These are phyloP conservation scores for Corynorhinus townsendii DNA, from an alignment of 2,113 vertebrate species.

Conservation along the genomic window DNA sequence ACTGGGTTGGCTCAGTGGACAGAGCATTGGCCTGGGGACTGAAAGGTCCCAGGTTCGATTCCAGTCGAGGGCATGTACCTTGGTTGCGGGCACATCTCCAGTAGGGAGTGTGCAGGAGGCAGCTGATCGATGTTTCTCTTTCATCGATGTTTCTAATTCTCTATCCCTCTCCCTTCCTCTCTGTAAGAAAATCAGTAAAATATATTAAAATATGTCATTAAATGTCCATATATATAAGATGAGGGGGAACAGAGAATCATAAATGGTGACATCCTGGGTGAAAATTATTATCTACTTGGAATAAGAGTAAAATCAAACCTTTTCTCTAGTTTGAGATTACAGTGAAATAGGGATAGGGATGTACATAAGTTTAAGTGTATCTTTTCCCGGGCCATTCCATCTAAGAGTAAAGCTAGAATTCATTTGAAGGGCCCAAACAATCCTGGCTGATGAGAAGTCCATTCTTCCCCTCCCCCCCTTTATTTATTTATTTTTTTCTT, in stretches of 20 bases:
- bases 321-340: neutral
- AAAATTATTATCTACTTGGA: constrained; percentile 21
- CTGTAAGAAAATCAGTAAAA: too few relatives aligned
- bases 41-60: too few relatives aligned
- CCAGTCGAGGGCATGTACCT: too few relatives aligned
- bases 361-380: neutral
- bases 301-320: constrained; percentile 2
- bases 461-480: neutral
- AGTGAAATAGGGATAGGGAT: neutral
- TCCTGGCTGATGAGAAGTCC: neutral
- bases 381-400: neutral
- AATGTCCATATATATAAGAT: neutral
- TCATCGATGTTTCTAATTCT: too few relatives aligned
- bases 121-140: too few relatives aligned
- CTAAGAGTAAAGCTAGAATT: neutral
- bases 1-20: too few relatives aligned
- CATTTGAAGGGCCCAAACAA: neutral
- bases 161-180: too few relatives aligned
- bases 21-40: too few relatives aligned
- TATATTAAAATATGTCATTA: neutral
- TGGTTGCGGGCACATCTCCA: too few relatives aligned
- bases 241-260: neutral
- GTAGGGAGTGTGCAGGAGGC: too few relatives aligned
- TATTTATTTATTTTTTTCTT: too few relatives aligned
- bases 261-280: neutral